Evolutionary conservation across 2,797 vertebrate species (phyloP).

Genomic region (Leptodactylus fallax): DNA sequence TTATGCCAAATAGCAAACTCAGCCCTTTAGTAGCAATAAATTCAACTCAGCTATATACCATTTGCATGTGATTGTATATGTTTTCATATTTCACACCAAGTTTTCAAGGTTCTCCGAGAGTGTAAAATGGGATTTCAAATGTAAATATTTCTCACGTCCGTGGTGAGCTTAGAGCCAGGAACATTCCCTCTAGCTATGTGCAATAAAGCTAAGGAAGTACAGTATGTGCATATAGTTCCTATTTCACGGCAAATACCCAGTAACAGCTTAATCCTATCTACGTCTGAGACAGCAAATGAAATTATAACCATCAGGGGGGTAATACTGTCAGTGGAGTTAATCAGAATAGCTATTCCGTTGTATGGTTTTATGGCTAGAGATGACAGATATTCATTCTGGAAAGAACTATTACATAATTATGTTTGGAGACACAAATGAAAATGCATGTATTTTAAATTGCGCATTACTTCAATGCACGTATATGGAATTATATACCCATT

Average conservation of each 20-base stretch:
- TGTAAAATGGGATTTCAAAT: neutral
- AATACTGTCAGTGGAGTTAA: constrained; percentile 25
- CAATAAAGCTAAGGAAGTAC: neutral
- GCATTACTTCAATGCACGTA: constrained; percentile 21
- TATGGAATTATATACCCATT: constrained; percentile 26
- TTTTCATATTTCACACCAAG: neutral
- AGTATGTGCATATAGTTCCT: neutral
- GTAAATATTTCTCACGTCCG: neutral
- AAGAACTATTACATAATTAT: constrained; percentile 36
- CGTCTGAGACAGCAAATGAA: constrained; percentile 4
- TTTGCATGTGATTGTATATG: neutral
- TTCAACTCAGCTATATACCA: neutral
- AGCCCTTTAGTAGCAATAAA: neutral
- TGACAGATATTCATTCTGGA: constrained; percentile 23
- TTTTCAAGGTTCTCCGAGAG: neutral
- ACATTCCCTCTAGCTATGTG: neutral
- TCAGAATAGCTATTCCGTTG: constrained; percentile 8
- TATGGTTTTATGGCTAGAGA: constrained; percentile 10
- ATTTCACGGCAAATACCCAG: neutral
- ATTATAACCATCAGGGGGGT: constrained; percentile 32
- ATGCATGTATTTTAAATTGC: constrained; percentile 34
- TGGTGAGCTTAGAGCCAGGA: neutral
- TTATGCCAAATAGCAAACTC: neutral
- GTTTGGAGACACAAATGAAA: constrained; percentile 31
- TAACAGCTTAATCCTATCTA: neutral